Conservation (phyloP, 2,113 vertebrate species). For the Trematomus loennbergii region DNA sequence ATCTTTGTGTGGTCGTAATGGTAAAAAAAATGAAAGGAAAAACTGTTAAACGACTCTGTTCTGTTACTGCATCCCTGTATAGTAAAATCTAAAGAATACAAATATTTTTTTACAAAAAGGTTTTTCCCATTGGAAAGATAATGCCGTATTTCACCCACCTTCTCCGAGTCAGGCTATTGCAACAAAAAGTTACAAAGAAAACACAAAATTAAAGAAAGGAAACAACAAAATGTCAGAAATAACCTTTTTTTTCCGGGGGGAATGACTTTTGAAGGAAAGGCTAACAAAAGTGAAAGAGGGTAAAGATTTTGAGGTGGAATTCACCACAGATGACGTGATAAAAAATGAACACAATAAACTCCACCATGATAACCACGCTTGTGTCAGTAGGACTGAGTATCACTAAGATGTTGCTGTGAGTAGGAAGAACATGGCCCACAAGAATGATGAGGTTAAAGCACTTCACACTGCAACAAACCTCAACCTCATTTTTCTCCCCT, state of each 20-base stretch:
- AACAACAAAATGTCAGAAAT: not conserved
- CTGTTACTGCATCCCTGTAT: not conserved
- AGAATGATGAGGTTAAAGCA: slow-evolving; percentile 24
- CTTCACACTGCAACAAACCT: slow-evolving; percentile 70
- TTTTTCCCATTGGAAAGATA: not conserved
- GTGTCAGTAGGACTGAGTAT: slow-evolving; percentile 4
- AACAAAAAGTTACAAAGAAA: slow-evolving; percentile 31
- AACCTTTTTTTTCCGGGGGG: not conserved
- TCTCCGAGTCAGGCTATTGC: slow-evolving; percentile 72
- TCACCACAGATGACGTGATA: slow-evolving; percentile 28
- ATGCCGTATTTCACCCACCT: slow-evolving; percentile 56
- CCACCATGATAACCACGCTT: slow-evolving; percentile 12
- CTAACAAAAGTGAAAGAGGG: not conserved
- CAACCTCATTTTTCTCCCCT: slow-evolving; percentile 66
- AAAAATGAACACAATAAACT: slow-evolving; percentile 17
- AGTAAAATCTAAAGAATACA: not conserved
- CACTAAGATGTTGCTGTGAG: slow-evolving; percentile 20
- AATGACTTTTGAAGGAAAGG: slow-evolving; percentile 25
- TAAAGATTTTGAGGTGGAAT: not conserved
- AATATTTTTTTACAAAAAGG: too few relatives aligned
- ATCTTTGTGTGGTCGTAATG: slow-evolving; percentile 66
- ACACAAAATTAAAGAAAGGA: slow-evolving; percentile 21
- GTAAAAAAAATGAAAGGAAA: slow-evolving; percentile 34
- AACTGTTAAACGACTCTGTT: slow-evolving; percentile 4
- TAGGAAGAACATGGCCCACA: not conserved